Conservation (phyloP, 2,113 vertebrate species). For the Alaudala cheleensis region DNA sequence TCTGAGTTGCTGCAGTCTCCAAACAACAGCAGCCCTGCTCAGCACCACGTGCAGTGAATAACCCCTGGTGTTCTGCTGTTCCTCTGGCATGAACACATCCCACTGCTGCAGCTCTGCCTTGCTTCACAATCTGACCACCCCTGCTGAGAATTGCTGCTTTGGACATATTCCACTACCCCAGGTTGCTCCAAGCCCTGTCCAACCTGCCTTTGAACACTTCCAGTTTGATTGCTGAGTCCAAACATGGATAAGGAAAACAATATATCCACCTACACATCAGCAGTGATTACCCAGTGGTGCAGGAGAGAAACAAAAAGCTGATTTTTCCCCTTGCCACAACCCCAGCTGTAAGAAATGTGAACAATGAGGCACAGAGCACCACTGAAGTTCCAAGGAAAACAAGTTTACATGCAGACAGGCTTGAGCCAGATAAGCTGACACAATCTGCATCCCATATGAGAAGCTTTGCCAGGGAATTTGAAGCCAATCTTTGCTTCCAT, state of each 20-base stretch:
- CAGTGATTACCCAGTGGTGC: background rate
- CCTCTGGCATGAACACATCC: background rate
- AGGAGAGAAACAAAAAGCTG: background rate
- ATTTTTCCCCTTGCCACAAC: background rate
- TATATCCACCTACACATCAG: background rate
- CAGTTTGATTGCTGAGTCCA: background rate
- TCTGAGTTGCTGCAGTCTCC: background rate
- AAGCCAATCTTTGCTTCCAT: background rate
- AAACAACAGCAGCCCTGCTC: background rate
- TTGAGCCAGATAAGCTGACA: slow-evolving; percentile 12
- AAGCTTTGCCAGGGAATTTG: background rate
- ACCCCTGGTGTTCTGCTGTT: background rate
- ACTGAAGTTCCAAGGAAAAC: slow-evolving; percentile 5
- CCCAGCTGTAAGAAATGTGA: background rate
- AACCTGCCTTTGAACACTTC: background rate
- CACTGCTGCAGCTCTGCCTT: background rate
- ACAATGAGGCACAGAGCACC: background rate
- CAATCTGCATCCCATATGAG: background rate
- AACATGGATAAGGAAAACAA: background rate
- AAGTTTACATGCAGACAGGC: background rate
- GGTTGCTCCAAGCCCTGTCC: background rate
- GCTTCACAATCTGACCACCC: background rate
- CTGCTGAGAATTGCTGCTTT: background rate
- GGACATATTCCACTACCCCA: background rate
- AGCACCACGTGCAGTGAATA: background rate